phyloP scores from a whole-genome alignment of 2,797 vertebrate genomes.

The Arremon brunneinucha region DNA sequence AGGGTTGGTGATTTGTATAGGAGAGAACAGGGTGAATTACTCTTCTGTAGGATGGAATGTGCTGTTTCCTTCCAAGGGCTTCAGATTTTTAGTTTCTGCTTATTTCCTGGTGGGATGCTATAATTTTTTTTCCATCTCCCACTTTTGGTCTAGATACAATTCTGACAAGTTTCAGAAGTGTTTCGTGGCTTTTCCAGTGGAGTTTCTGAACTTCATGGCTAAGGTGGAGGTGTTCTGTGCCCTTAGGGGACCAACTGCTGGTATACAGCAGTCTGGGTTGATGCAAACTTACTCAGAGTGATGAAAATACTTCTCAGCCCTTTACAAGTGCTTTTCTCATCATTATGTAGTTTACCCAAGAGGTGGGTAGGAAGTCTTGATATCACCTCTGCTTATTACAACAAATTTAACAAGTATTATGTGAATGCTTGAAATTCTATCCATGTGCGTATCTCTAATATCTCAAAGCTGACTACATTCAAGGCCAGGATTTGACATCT shows the following conservation, averaged over 20 bases:
- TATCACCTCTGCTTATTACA: neutral
- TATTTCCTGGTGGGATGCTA: neutral
- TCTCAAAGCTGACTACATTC: neutral
- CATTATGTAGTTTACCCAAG: neutral
- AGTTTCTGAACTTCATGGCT: neutral
- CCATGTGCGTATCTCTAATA: neutral
- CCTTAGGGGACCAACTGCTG: neutral
- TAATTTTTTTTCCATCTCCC: neutral
- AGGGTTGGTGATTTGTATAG: neutral
- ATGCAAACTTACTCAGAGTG: neutral
- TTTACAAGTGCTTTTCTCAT: neutral
- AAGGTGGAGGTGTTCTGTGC: neutral
- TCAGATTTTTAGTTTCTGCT: neutral
- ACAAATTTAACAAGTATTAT: neutral
- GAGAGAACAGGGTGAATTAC: neutral
- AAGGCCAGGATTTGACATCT: neutral
- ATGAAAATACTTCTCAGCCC: neutral
- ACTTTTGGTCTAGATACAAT: neutral
- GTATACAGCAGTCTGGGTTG: neutral
- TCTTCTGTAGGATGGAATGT: neutral
- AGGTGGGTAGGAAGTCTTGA: neutral
- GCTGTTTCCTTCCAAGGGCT: neutral
- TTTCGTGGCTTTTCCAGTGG: neutral
- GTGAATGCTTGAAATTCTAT: neutral
- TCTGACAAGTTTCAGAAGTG: neutral